Conservation (phyloP, 2,797 vertebrate genomes). For the Yasuhikotakia modesta region DNA sequence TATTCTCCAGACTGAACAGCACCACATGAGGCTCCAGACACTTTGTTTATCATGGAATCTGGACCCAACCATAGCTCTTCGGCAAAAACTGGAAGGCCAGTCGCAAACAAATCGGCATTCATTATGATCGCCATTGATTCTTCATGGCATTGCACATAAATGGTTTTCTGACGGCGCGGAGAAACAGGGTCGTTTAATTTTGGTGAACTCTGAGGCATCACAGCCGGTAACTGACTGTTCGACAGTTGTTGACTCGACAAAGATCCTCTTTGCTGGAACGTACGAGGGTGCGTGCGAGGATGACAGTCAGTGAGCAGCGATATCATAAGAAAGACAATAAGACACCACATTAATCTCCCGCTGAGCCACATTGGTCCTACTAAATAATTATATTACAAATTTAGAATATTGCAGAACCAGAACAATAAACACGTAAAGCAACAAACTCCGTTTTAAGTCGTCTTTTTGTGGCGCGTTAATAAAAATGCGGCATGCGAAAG, state of each 20-base stretch:
- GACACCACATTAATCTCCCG: not conserved
- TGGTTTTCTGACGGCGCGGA: not conserved
- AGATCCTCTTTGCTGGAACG: not conserved
- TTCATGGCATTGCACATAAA: slow-evolving; percentile 65
- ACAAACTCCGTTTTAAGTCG: not conserved
- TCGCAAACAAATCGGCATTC: slow-evolving; percentile 67
- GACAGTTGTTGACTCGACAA: not conserved
- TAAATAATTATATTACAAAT: not conserved
- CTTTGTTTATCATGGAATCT: not conserved
- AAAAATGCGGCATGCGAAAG: not conserved
- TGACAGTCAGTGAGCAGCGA: not conserved
- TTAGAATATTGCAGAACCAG: not conserved
- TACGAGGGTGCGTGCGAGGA: not conserved
- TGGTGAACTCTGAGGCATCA: not conserved
- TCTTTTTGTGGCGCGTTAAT: not conserved
- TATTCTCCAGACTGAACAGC: slow-evolving; percentile 55
- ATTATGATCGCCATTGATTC: slow-evolving; percentile 67
- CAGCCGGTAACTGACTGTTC: not conserved
- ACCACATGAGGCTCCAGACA: slow-evolving; percentile 48
- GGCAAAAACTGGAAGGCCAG: slow-evolving; percentile 60
- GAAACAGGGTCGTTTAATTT: not conserved
- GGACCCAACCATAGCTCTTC: slow-evolving; percentile 66
- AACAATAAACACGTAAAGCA: rapidly evolving
- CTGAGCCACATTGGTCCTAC: not conserved
- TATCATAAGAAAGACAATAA: not conserved